Base-by-base conservation (phyloP, 2,888 invertebrate species). In the Thecocarcelia acutangulata region DNA sequence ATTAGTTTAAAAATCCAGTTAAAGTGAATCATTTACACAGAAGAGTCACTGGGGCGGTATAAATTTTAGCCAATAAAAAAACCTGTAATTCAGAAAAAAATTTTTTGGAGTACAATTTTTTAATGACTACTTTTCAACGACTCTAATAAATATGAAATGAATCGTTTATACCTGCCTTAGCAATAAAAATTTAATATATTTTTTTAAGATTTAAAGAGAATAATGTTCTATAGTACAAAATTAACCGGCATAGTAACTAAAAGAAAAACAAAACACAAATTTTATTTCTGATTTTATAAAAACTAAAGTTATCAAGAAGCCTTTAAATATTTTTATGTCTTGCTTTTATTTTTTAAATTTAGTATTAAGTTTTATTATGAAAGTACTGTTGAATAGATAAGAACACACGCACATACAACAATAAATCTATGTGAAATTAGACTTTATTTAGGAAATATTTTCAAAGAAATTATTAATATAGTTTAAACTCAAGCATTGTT, bases 401-500 rank as follows among this genome's bases (percentile, higher is more conserved):
- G 61, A 61, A 33, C 17, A 52, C 3, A 40, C 15, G 50, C 46
- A 48, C 40, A 40, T 52, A 24, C 33, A n/a, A 24, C 19, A 21
- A 11, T 12, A 24, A 66, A 17, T n/a, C n/a, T n/a, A n/a, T n/a
- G n/a, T n/a, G 8, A 13, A 28, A 2, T 12, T 0, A 1, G 2
- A 21, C 28, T 42, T 28, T 56, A 24, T 44, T 15, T 11, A 15
- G 1, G n/a, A 44, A 6, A 56, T 54, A 56, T 69, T 68, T 56
- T 59, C 15, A 6, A 42, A 24, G 28, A 61, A 50, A 56, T 58
- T 46, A 56, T 59, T n/a, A 15, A 24, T 24, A 24, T 24, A 24
- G 48, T 40, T 70, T 48, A 59, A 70, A 40, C 19, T 58, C 21
- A 46, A 46, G 48, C 37, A 58, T 58, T 58, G 46, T 70, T 70